A percentile compares a stretch with the other conserved stretches of the same genome.
phyloP scores from a whole-genome alignment of 2,888 invertebrate genomes.

The Agriotes lineatus region DNA sequence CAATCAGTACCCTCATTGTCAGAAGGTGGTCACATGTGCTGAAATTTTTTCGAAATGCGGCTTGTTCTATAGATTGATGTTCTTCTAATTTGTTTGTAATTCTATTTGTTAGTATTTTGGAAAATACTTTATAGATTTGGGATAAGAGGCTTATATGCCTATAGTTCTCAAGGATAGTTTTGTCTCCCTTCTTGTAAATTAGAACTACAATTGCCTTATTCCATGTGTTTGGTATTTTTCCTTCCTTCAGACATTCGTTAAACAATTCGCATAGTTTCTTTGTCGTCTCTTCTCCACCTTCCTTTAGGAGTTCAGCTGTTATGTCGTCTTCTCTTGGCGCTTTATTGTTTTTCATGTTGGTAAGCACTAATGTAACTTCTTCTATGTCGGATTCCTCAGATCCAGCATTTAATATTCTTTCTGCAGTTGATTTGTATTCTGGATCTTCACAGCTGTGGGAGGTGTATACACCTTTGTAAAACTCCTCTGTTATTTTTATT shows the following conservation, averaged over 20 bases:
- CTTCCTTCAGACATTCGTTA: background rate
- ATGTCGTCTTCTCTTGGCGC: background rate
- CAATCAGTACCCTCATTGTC: background rate
- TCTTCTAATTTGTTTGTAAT: background rate
- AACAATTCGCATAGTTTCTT: background rate
- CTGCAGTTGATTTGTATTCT: background rate
- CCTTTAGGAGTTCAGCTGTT: background rate
- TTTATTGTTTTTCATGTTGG: background rate
- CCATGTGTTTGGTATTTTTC: background rate
- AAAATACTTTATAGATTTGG: background rate
- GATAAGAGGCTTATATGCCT: too few relatives aligned
- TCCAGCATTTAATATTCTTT: background rate
- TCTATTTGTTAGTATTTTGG: background rate
- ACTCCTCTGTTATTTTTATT: too few relatives aligned
- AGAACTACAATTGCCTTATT: background rate
- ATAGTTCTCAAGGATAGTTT: too few relatives aligned
- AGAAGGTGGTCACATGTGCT: background rate
- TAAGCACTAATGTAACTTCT: background rate
- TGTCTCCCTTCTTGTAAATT: too few relatives aligned
- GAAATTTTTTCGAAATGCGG: background rate
- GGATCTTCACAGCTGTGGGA: background rate
- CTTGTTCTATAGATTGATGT: conserved; percentile 5
- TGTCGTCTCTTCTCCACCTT: background rate
- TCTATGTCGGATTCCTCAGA: background rate
- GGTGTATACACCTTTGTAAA: background rate